A percentile compares a stretch with the other conserved stretches of the same genome.
Conservation (phyloP, 1,140 invertebrate genomes). For the Sesamia nonagrioides region DNA sequence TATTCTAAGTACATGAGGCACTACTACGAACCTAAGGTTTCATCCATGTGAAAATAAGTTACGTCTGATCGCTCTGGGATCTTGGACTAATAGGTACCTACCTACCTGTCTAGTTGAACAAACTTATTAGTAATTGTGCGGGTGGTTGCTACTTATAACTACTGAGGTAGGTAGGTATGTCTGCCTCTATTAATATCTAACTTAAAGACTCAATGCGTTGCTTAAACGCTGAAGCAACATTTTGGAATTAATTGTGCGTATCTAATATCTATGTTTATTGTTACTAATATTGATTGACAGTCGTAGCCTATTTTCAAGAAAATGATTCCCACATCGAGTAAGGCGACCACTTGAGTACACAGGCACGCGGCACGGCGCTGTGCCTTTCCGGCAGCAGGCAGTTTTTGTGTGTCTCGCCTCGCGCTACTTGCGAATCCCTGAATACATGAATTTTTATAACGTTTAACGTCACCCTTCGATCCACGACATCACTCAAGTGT, state of each 20-base stretch:
- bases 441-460: conserved; percentile 39
- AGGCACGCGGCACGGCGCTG: background rate
- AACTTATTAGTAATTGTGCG: background rate
- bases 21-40: no score
- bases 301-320: background rate
- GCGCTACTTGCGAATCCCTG: conserved; percentile 21
- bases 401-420: conserved; percentile 45
- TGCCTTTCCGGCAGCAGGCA: conserved; percentile 3
- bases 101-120: background rate
- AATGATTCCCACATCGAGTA: background rate
- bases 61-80: no score
- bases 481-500: conserved; percentile 27
- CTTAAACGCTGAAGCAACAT: background rate
- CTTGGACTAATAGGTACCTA: no score
- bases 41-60: no score
- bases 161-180: no score
- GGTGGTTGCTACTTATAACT: background rate
- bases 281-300: background rate
- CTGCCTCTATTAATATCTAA: no score
- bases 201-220: no score
- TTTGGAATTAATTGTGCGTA: conserved; percentile 10
- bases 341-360: background rate
- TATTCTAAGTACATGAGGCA: no score
- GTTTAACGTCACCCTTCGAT: conserved; percentile 38
- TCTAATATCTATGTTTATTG: conserved; percentile 3